Base-by-base conservation (phyloP, 2,797 vertebrate species). In the Rhinophrynus dorsalis region DNA sequence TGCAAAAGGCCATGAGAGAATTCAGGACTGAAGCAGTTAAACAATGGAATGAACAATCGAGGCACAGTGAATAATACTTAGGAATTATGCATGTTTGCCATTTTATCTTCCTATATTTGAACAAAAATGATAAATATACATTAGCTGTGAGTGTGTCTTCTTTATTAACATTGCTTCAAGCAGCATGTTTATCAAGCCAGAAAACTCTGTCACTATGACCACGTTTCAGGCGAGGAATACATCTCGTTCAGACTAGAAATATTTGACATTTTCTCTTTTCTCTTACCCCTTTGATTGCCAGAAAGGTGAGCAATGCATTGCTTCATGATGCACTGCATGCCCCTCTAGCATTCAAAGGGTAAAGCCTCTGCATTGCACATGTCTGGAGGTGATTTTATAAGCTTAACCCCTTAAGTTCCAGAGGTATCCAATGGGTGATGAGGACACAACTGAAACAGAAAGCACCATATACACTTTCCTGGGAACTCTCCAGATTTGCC, bases 101-200 rank as follows among this genome's bases (percentile, higher is more conserved):
- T 73, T 73, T 72, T 60, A 66, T 59, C 69, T 66, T 20, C 37
- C 33, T 66, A 66, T 60, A 73, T 73, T 66, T 73, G 55, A 59
- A 73, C 26, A 59, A 59, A 73, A 73, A 73, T 52, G 44, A 73
- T 73, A 73, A 73, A 73, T 73, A 73, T 73, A 73, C 69, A 73
- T 73, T 73, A 73, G 69, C 61, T 60, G 60, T 17, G 30, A 57
- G 38, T 54, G 51, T 50, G 68, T 50, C 68, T 57, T 30, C 68
- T 71, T 72, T 72, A 72, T 72, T 72, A 72, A 72, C 61, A 72
- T 72, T 59, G 54, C 69, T 73, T 44, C 54, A 33, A 66, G 69
- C 69, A 38, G 17, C 20, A 24, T 60, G 70, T 66, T 65, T 66
- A 67, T 66, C 62, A 47, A 47, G 62, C 62, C 62, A 67, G 61